Conservation (phyloP, 2,888 invertebrate species). For the Noctua comes region DNA sequence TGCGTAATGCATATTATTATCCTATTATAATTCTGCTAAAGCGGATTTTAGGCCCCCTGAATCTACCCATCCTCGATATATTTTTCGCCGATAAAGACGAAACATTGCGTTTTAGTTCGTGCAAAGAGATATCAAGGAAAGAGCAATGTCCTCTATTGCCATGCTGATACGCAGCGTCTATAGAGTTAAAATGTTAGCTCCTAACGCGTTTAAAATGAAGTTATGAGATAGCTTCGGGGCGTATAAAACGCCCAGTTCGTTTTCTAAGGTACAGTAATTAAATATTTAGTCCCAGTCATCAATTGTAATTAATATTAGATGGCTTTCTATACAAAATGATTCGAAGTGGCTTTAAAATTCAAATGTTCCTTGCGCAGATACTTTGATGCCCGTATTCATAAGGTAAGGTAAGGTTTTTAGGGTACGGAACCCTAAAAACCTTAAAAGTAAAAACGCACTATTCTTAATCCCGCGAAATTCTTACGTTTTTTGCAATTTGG, state of each 20-base stretch:
- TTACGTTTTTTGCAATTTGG: no score
- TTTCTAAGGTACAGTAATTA: not conserved
- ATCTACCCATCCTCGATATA: no score
- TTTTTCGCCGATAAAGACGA: not conserved
- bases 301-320: constrained; percentile 15
- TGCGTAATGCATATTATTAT: no score
- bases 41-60: no score
- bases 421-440: no score
- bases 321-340: constrained; percentile 17
- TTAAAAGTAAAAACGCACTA: no score
- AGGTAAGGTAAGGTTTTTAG: no score
- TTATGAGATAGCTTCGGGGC: not conserved
- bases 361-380: not conserved
- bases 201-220: not conserved
- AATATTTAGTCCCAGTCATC: not conserved
- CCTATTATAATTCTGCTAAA: no score
- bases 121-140: not conserved
- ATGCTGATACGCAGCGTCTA: not conserved
- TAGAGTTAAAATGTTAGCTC: not conserved
- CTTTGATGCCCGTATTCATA: not conserved
- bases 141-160: not conserved
- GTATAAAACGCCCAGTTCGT: not conserved
- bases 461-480: no score
- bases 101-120: not conserved
- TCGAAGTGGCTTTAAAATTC: not conserved